Percentiles rank a stretch among this genome's conserved stretches.
Evolutionary conservation across 2,797 vertebrate genomes (phyloP).

Genomic region (Fringilla coelebs): DNA sequence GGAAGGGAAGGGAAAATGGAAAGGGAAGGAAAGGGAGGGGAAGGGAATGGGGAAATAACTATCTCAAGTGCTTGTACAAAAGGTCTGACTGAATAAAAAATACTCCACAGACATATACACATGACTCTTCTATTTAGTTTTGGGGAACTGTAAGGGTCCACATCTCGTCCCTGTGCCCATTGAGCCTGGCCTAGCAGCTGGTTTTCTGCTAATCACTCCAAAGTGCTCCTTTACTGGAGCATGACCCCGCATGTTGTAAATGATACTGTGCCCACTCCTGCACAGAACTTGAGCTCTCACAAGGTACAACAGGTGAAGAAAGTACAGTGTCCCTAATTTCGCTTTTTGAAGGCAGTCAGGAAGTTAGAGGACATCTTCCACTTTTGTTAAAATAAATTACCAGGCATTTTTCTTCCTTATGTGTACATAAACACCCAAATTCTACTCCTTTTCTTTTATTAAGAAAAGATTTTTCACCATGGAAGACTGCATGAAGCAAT

Average conservation of each 20-base stretch:
- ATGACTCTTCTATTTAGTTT: not conserved
- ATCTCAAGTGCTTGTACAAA: not conserved
- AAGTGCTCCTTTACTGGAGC: not conserved
- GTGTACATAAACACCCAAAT: not conserved
- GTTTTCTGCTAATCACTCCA: not conserved
- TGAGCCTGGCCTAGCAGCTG: not conserved
- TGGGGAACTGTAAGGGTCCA: not conserved
- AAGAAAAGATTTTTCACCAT: not conserved
- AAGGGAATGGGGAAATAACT: not conserved
- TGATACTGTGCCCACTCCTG: not conserved
- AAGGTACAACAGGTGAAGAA: not conserved
- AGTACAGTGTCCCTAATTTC: not conserved
- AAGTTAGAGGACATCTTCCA: not conserved
- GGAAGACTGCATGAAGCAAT: not conserved
- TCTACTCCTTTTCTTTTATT: not conserved
- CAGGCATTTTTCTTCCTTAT: not conserved
- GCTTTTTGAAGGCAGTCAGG: not conserved
- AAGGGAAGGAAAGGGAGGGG: not conserved
- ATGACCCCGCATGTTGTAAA: not conserved
- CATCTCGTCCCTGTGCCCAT: accelerated
- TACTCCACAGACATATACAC: not conserved
- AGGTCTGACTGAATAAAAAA: not conserved
- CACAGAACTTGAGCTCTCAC: not conserved
- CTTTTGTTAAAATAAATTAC: not conserved
- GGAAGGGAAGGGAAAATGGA: not conserved